Evolutionary conservation across 2,797 vertebrate genomes (phyloP).

Genomic region (Sebastes hubbsi): DNA sequence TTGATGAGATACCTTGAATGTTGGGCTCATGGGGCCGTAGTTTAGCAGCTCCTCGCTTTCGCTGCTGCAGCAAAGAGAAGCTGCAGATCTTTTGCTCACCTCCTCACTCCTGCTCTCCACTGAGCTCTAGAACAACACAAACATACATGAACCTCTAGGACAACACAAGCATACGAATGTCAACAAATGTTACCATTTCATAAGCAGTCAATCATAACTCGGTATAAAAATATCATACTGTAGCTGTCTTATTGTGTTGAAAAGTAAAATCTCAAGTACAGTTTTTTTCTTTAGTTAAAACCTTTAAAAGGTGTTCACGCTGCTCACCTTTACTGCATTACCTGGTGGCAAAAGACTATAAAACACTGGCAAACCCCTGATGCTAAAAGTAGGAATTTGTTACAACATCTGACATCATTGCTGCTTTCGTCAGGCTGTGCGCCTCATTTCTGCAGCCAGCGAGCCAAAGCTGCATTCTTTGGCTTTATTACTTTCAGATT

Average conservation of each 20-base stretch:
- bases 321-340: neutral
- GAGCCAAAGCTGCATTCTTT: conserved; percentile 36
- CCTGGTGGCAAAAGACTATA: conserved; percentile 18
- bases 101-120: conserved; percentile 58
- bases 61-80: conserved; percentile 23
- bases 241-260: neutral
- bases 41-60: conserved; percentile 67
- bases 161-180: neutral
- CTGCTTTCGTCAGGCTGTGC: conserved; percentile 13
- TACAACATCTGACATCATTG: conserved; percentile 29
- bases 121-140: conserved; percentile 18
- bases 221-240: neutral
- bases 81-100: conserved; percentile 45
- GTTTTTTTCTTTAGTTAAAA: neutral
- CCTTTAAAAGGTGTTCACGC: neutral
- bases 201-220: neutral
- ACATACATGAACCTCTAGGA: conserved; percentile 21
- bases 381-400: conserved; percentile 32
- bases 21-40: conserved; percentile 85
- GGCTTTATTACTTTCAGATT: conserved; percentile 41
- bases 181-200: neutral
- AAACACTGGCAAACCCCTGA: neutral
- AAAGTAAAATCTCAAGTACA: neutral
- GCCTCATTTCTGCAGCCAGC: neutral
- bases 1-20: conserved; percentile 81